These are phyloP conservation scores for Apeira syringaria DNA, from an alignment of 2,888 invertebrate species.

Conservation along the genomic window DNA sequence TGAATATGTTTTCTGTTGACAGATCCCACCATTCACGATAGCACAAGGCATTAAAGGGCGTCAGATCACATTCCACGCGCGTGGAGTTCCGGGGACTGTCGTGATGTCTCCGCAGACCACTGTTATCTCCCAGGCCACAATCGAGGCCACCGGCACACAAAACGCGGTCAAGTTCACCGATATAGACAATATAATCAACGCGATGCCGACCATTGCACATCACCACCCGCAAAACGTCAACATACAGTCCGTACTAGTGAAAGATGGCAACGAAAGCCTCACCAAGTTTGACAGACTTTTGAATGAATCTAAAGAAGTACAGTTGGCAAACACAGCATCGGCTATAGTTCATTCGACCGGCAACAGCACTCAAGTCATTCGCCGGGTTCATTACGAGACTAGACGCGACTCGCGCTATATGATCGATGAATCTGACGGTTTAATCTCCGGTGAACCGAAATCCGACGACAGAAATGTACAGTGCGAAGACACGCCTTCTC, in stretches of 20 bases:
- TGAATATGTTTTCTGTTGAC: constrained; percentile 25
- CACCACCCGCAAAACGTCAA: constrained; percentile 19
- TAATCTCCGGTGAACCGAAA: constrained; percentile 60
- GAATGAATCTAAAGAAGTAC: constrained; percentile 61
- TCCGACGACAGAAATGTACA: constrained; percentile 45
- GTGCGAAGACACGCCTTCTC: constrained; percentile 52
- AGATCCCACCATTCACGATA: constrained; percentile 73
- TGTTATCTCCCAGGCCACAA: constrained; percentile 68
- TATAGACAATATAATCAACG: constrained; percentile 65
- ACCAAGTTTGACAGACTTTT: constrained; percentile 64
- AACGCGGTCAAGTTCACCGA: constrained; percentile 60
- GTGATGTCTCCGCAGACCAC: constrained; percentile 71
- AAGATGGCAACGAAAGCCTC: constrained; percentile 52
- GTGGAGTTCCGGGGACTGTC: constrained; percentile 65
- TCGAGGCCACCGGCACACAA: constrained; percentile 44
- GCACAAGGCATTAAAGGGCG: constrained; percentile 58
- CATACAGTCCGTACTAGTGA: constrained; percentile 58
- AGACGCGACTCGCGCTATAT: constrained; percentile 45
- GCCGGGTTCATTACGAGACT: constrained; percentile 41
- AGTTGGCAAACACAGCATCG: constrained; percentile 61
- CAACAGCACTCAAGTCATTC: constrained; percentile 72
- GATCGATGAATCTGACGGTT: constrained; percentile 56
- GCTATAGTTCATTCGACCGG: constrained; percentile 66
- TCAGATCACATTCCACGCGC: constrained; percentile 69
- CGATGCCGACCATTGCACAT: constrained; percentile 48